Evolutionary conservation across 2,888 invertebrate species (phyloP).

Genomic region (Pollenia amentaria): DNA sequence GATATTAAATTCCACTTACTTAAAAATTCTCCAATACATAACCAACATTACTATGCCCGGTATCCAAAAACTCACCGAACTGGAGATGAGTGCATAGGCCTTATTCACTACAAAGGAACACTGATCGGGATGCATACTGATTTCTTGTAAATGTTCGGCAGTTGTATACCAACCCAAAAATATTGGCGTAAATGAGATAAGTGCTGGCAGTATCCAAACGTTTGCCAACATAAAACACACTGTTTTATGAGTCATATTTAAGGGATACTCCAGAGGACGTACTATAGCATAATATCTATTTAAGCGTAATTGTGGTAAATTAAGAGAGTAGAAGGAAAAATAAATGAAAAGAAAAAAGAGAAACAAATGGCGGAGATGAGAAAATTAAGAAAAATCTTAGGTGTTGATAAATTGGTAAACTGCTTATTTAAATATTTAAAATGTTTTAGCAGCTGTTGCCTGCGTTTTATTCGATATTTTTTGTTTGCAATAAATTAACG

Average conservation of each 20-base stretch:
- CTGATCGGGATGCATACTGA: conserved; percentile 88
- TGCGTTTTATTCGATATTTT: neutral
- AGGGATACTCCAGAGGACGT: conserved; percentile 95
- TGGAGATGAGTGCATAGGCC: conserved; percentile 94
- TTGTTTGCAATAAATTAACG: conserved; percentile 1
- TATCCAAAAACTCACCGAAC: conserved; percentile 96
- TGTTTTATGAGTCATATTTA: conserved; percentile 94
- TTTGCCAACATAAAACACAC: conserved; percentile 93
- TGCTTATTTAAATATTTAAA: conserved; percentile 18
- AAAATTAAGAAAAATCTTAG: conserved; percentile 32
- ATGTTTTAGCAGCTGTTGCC: conserved; percentile 48
- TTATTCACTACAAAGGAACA: conserved; percentile 94
- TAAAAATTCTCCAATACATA: conserved; percentile 94
- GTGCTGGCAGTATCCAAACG: conserved; percentile 96
- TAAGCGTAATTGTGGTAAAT: neutral
- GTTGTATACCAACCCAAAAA: conserved; percentile 98
- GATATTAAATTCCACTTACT: conserved; percentile 78
- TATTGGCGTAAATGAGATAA: conserved; percentile 97
- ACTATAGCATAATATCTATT: conserved; percentile 95
- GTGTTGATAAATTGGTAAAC: conserved; percentile 40
- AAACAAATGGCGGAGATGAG: conserved; percentile 15
- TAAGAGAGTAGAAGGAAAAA: conserved; percentile 74
- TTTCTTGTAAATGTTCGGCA: conserved; percentile 87
- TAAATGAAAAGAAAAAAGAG: neutral
- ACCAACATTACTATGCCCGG: conserved; percentile 96